Conservation (phyloP, 2,888 invertebrate genomes). For the Argynnis bischoffii region DNA sequence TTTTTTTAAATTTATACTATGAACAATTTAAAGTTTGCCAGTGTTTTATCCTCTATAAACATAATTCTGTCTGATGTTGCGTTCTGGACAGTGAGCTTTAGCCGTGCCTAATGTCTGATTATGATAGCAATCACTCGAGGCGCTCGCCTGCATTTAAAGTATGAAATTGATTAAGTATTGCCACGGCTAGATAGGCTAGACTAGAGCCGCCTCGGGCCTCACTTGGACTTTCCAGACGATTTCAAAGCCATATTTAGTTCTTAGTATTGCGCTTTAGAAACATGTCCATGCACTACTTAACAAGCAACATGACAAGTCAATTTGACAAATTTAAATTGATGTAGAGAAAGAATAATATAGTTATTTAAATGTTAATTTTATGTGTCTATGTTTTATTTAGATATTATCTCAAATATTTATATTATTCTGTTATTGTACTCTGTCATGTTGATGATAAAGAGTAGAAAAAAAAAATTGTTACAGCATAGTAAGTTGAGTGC, state of each 20-base stretch:
- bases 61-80: conserved; percentile 2
- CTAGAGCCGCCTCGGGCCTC: conserved; percentile 27
- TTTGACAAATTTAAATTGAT: conserved; percentile 6
- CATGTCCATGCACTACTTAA: neutral
- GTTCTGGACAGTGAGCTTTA: conserved; percentile 16
- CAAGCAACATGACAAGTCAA: conserved; percentile 14
- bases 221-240: conserved; percentile 35
- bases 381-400: too few species aligned
- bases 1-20: neutral
- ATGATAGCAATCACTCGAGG: conserved; percentile 34
- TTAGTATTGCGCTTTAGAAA: conserved; percentile 14
- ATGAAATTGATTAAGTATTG: conserved; percentile 37
- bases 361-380: neutral
- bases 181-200: conserved; percentile 19
- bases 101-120: conserved; percentile 34
- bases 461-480: too few species aligned
- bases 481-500: too few species aligned
- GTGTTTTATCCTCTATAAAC: neutral
- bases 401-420: too few species aligned
- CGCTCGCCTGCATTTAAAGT: conserved; percentile 37
- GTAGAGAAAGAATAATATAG: neutral
- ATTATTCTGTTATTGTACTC: too few species aligned
- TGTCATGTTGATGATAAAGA: too few species aligned
- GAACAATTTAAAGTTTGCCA: neutral
- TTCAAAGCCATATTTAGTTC: conserved; percentile 13